phyloP scores from a whole-genome alignment of 2,113 vertebrate species.

The Cardinalis cardinalis region DNA sequence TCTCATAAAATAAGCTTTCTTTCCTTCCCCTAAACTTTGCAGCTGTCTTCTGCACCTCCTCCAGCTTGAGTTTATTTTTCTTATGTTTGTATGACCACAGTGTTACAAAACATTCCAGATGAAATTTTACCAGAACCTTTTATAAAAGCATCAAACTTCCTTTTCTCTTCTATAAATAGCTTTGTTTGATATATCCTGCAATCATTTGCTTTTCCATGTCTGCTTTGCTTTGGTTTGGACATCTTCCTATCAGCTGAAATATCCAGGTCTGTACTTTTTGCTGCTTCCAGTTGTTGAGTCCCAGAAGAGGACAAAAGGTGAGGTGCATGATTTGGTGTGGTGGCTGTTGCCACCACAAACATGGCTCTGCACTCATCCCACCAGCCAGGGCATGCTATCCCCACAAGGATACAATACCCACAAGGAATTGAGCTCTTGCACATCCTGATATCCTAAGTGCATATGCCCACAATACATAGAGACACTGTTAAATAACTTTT shows the following conservation, averaged over 20 bases:
- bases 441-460: neutral
- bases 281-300: neutral
- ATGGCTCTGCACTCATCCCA: neutral
- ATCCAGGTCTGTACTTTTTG: neutral
- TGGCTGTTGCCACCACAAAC: neutral
- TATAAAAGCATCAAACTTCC: constrained; percentile 27
- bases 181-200: neutral
- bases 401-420: neutral
- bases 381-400: neutral
- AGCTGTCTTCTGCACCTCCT: constrained; percentile 18
- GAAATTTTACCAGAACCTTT: constrained; percentile 5
- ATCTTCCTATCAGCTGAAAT: neutral
- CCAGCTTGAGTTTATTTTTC: constrained; percentile 24
- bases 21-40: neutral
- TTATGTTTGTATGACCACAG: neutral
- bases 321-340: neutral
- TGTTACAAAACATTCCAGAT: neutral
- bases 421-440: neutral
- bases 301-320: neutral
- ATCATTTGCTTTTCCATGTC: neutral
- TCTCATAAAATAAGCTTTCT: constrained; percentile 29
- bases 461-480: neutral
- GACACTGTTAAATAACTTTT: neutral
- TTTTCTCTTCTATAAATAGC: constrained; percentile 46
- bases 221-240: neutral